A percentile compares a stretch with the other conserved stretches of the same genome.
Evolutionary conservation across 2,113 vertebrate species (phyloP).

Genomic region (Sylvia atricapilla): DNA sequence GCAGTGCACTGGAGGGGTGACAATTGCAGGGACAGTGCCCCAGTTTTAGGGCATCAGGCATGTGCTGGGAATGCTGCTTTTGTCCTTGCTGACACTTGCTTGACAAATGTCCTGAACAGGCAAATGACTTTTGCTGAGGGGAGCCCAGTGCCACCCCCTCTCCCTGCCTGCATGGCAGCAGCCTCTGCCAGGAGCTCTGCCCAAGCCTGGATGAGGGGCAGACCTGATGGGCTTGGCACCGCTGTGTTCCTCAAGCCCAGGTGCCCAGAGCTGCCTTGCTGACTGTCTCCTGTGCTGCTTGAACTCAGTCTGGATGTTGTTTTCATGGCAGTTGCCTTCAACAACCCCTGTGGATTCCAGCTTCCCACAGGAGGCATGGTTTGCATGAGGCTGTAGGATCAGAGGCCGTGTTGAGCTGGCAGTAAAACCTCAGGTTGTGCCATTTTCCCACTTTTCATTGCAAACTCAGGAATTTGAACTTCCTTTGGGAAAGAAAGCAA

Average conservation of each 20-base stretch:
- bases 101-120: background rate
- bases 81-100: background rate
- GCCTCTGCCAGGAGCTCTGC: background rate
- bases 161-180: background rate
- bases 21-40: background rate
- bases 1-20: background rate
- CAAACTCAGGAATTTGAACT: background rate
- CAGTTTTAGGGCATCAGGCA: background rate
- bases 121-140: background rate
- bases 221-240: background rate
- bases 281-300: fast-evolving
- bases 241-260: background rate
- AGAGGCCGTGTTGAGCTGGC: fast-evolving
- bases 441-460: background rate
- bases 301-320: background rate
- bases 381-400: fast-evolving
- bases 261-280: fast-evolving
- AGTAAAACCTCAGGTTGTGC: background rate
- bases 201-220: background rate
- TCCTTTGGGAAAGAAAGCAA: background rate
- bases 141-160: background rate
- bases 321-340: background rate
- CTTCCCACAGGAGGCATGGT: background rate
- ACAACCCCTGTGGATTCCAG: background rate
- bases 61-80: background rate